Base-by-base conservation (phyloP, 2,113 vertebrate species). In the Neotragus pygmaeus region DNA sequence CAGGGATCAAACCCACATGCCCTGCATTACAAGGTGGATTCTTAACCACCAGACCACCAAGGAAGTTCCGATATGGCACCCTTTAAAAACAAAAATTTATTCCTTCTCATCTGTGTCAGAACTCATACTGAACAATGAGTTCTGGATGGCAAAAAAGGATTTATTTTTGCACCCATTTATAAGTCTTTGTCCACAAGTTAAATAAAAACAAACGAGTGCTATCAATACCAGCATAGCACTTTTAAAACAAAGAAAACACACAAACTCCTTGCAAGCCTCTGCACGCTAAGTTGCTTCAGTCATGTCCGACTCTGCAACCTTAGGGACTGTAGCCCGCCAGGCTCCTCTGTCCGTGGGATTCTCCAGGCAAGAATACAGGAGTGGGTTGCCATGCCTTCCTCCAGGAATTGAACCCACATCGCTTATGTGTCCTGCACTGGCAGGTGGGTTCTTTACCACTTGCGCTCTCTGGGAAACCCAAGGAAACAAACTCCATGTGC, bases 141-240 rank as follows among this genome's bases (percentile, higher is more conserved):
- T 94, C 96, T 98, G 97, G 96, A 98, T 98, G 97, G 98, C 97
- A 97, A 97, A 98, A 98, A 96, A 98, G 97, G 96, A 90, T 97
- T 98, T 98, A 89, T 51, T 77, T 96, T 94, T 80, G 97, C 97
- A 96, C 97, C 39, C 91, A 57, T 89, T 27, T 78, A 0, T 21
- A 51, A 81, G 97, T 95, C 89, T 97, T 96, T 97, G 98, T 94
- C 85, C 90, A 97, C 30, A 88, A 88, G 25, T 90, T 55, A 88
- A 87, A 98, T 97, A 97, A 97, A 97, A 77, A 92, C 96, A 97
- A 23, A 91, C 2, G 89, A 94, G 95, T 98, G 97, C 98, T 27
- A 39, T 43, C 43, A 23, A 73, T 73, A 73, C 70, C 70, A 43
- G 21, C 14, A 39, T 39, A 25, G 70, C 70, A 73, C 81, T 85